A percentile compares a stretch with the other conserved stretches of the same genome.
phyloP scores from a whole-genome alignment of 2,888 invertebrate species.

The Nezara viridula region DNA sequence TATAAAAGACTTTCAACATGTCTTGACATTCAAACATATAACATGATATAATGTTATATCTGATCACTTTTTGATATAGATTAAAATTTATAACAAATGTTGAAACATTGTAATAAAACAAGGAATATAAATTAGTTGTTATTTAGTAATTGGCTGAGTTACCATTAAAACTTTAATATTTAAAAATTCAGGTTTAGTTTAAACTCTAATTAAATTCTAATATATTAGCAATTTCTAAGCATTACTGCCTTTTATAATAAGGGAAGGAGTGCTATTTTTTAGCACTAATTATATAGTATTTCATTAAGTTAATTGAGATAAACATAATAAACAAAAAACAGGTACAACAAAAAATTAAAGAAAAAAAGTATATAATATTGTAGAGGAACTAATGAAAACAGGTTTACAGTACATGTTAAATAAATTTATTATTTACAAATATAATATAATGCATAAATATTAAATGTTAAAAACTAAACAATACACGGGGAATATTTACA shows the following conservation, averaged over 20 bases:
- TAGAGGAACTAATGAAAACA: slow-evolving; percentile 16
- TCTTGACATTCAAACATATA: too few relatives aligned
- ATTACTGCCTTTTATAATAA: neutral
- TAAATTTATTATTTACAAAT: slow-evolving; percentile 24
- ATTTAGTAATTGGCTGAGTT: slow-evolving; percentile 54
- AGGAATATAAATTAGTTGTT: slow-evolving; percentile 49
- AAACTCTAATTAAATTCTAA: slow-evolving; percentile 11
- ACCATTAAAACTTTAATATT: neutral
- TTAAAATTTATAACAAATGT: neutral
- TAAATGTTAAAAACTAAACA: neutral
- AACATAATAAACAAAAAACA: too few relatives aligned
- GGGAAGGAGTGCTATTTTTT: slow-evolving; percentile 12
- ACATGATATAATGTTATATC: too few relatives aligned
- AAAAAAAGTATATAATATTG: neutral
- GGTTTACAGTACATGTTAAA: neutral
- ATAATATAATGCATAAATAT: neutral
- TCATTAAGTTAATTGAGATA: slow-evolving; percentile 48
- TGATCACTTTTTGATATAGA: neutral
- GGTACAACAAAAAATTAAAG: neutral
- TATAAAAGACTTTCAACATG: slow-evolving; percentile 42
- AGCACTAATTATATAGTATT: slow-evolving; percentile 37
- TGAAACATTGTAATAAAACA: neutral
- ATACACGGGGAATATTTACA: slow-evolving; percentile 29
- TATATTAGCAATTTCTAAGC: neutral
- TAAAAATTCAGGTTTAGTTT: slow-evolving; percentile 8